Evolutionary conservation across 2,113 vertebrate species (phyloP).

Genomic region (Helogale parvula): DNA sequence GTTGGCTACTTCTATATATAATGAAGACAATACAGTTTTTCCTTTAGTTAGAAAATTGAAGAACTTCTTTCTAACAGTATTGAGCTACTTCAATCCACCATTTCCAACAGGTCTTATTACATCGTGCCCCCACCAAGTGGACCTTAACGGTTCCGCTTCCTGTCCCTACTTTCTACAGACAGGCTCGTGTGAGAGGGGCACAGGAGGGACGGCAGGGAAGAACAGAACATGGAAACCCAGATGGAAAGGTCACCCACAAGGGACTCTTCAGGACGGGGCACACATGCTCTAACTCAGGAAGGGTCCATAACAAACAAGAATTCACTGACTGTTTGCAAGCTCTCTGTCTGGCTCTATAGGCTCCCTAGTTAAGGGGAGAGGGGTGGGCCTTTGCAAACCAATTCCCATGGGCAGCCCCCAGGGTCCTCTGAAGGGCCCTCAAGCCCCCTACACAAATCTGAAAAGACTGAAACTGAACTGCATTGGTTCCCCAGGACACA

Average conservation of each 20-base stretch:
- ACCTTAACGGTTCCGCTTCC: background rate
- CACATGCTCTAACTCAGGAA: background rate
- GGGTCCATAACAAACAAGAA: background rate
- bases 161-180: background rate
- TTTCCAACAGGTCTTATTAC: background rate
- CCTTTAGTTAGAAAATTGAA: slow-evolving; percentile 29
- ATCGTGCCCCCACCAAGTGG: background rate
- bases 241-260: background rate
- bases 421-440: background rate
- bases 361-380: background rate
- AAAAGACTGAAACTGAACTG: background rate
- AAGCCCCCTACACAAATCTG: background rate
- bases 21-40: slow-evolving; percentile 22
- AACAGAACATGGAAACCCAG: background rate
- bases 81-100: background rate
- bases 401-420: background rate
- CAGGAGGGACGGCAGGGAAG: background rate
- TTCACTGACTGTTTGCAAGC: background rate
- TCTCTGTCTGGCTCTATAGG: background rate
- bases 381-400: background rate
- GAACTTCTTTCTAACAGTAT: slow-evolving; percentile 7
- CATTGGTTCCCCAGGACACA: background rate
- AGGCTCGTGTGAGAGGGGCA: background rate
- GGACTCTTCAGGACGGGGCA: background rate
- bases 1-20: background rate